A percentile compares a stretch with the other conserved stretches of the same genome.
Conservation (phyloP, 2,113 vertebrate species). For the Eclectus roratus region DNA sequence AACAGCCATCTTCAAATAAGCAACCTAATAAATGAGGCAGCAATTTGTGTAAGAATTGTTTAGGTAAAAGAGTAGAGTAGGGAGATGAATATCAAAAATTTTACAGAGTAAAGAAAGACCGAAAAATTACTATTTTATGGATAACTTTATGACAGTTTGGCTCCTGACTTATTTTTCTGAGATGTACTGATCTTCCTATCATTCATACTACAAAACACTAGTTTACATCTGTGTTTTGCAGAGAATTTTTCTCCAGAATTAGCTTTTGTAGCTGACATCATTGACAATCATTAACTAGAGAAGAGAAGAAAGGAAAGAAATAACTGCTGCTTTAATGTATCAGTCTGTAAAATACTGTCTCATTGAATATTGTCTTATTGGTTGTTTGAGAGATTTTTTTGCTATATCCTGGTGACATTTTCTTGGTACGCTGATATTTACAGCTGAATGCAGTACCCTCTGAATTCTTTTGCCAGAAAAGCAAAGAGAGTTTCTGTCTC, state of each 20-base stretch:
- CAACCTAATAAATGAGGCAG: neutral
- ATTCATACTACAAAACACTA: neutral
- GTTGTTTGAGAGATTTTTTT: neutral
- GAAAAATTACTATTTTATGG: neutral
- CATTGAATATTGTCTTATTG: neutral
- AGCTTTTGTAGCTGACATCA: neutral
- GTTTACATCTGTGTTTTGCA: neutral
- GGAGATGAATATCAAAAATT: neutral
- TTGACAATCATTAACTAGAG: neutral
- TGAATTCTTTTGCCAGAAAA: neutral
- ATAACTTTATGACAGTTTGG: neutral
- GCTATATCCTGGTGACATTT: constrained; percentile 4
- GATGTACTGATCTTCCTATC: neutral
- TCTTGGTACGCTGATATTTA: neutral
- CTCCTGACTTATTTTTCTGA: neutral
- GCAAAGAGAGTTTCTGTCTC: neutral
- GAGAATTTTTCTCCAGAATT: neutral
- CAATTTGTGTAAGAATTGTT: neutral
- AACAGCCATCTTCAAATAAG: neutral
- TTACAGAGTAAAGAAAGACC: neutral
- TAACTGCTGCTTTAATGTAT: neutral
- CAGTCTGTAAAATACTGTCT: neutral
- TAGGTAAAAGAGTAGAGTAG: neutral
- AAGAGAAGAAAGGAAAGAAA: neutral
- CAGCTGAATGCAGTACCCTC: neutral